Evolutionary conservation across 2,888 invertebrate genomes (phyloP), one percentile per base, ranked within the genome.

Genomic region (Pollenia griseotomentosa): DNA sequence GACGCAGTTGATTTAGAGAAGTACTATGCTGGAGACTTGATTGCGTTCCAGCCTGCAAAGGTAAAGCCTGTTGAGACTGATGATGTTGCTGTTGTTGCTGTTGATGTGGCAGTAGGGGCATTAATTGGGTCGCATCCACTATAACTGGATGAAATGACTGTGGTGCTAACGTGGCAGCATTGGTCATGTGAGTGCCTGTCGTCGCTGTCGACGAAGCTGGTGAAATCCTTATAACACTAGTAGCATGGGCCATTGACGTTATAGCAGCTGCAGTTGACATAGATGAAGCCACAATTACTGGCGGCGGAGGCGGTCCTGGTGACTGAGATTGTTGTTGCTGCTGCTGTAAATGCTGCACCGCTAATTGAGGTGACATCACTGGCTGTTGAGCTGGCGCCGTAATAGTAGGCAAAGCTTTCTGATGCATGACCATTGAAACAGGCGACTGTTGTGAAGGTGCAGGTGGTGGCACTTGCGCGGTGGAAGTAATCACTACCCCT

Each of bases 141-240:
- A 97, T 97, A 80, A 97, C 97, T 82, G 96, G 97, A 91, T 95
- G 93, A 92, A 94, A 93, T 70, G 93, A 91, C 85, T 93, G 93
- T 74, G 89, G 55, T 80, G 74, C 74, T 42, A 81, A 51, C 16
- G 78, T 63, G 14, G 83, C 71, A 8, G 74, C 57, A 74, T 82
- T 88, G 59, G 88, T 51, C 78, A 89, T 40, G 73, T 88, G 70
- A 46, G 88, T 42, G 7, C 88, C 71, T 78, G 90, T 55, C 65
- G 88, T 51, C 79, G 88, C 51, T 57, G 90, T 90, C 63, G 89
- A 93, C 8, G 95, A 95, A 88, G 95, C 96, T 12, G 97, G 97
- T 2, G 97, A 97, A 90, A 97, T 96, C 91, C 97, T 94, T 91
- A 97, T 97, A 53, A 97, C 97, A 93, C 97, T 97, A 44, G 97